Base-by-base conservation (phyloP, 1,140 invertebrate genomes). In the Leguminivora glycinivorella region DNA sequence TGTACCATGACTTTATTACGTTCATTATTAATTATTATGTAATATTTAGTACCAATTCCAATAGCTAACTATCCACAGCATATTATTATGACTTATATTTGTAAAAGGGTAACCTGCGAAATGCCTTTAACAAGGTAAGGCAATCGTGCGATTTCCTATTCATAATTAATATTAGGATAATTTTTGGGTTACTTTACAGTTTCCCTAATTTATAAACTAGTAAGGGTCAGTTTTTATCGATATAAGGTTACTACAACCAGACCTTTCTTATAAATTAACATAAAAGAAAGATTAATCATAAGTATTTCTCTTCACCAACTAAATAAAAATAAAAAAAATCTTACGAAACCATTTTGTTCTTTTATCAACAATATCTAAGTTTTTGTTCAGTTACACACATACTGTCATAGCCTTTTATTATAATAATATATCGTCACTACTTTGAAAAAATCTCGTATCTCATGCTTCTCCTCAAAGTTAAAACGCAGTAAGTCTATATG, bases 61-160 rank as follows among this genome's bases (percentile, higher is more conserved):
- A 22, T 22, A 26, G 58, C 4, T 17, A 63, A 63, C 58, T 29
- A 26, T 63, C 58, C 58, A 29, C 9, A 31, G 14, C 29, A 63
- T 63, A 60, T 26, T 60, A 60, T 60, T 60, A 60, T 29, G 22
- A 5, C 22, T 26, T 63, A 31, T 34, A 63, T 17, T 63, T 29
- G 17, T n/a, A 63, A n/a, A n/a, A n/a, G n/a, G n/a, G n/a, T n/a
- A n/a, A n/a, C n/a, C n/a, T 17, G 58, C 58, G 29, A 63, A 31
- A 63, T 31, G 34, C 58, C 58, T 63, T 63, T 63, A 31, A 63
- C 6, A 63, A 63, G 58, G 58, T 10, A 63, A 63, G 58, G 58
- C 58, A 63, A 63, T 63, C 25, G 58, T 63, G 58, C 58, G 26
- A 63, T 31, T 29, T 26, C 56, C 26, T 60, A 63, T 63, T 10